Evolutionary conservation across 2,888 invertebrate genomes (phyloP).

Genomic region (Holacanthella duospinosa): DNA sequence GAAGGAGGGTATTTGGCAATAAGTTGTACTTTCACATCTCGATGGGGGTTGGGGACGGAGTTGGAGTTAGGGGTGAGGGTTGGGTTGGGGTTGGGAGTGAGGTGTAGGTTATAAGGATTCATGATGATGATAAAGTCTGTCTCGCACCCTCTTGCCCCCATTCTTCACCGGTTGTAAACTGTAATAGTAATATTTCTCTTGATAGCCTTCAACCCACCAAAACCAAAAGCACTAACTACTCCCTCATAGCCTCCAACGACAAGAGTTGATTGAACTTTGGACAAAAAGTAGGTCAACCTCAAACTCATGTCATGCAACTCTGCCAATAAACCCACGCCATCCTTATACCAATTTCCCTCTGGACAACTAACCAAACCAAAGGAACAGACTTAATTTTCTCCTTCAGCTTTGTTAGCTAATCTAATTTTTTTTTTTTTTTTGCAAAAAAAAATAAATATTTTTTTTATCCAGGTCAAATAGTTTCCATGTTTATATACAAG

Average conservation of each 20-base stretch:
- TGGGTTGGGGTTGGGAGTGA: no score
- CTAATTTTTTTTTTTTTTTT: constrained; percentile 5
- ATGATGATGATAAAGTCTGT: no score
- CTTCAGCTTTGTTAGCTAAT: no score
- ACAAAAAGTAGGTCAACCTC: constrained; percentile 31
- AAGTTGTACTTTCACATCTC: constrained; percentile 32
- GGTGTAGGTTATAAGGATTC: no score
- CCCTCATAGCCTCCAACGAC: constrained; percentile 13
- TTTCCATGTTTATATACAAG: no score
- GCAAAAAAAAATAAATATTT: not conserved
- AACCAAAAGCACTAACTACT: constrained; percentile 17
- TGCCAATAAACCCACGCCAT: no score
- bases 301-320: no score
- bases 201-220: constrained; percentile 24
- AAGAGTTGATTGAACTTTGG: constrained; percentile 36
- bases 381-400: no score
- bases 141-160: not conserved
- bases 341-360: no score
- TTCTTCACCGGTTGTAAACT: constrained; percentile 1
- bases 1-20: constrained; percentile 25
- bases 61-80: not conserved
- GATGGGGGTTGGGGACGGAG: not conserved
- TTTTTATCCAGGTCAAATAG: not conserved
- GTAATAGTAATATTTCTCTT: constrained; percentile 10
- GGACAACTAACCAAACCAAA: no score